Percentiles rank a stretch among this genome's conserved stretches.
phyloP scores from a whole-genome alignment of 2,888 invertebrate species.

The Drosophila demipolita region DNA sequence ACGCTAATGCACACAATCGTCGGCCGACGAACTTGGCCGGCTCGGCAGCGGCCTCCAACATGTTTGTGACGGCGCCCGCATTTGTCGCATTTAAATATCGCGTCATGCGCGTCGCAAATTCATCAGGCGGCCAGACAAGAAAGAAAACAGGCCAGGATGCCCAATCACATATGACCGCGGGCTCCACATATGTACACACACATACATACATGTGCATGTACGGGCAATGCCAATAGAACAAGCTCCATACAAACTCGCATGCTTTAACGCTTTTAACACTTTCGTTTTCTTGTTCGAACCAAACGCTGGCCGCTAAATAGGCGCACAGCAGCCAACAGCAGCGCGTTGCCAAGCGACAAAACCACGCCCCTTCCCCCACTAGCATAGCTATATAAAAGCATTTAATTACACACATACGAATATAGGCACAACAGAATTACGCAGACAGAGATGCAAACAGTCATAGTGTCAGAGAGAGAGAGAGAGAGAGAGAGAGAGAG shows the following conservation, averaged over 20 bases:
- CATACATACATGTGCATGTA: not conserved
- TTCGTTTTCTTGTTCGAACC: constrained; percentile 85
- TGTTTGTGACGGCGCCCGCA: constrained; percentile 50
- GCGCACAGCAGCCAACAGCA: constrained; percentile 75
- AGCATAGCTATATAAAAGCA: not conserved
- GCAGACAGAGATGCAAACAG: constrained; percentile 9
- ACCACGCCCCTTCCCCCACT: not conserved
- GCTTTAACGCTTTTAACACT: constrained; percentile 78
- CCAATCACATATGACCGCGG: constrained; percentile 71
- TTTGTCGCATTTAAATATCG: constrained; percentile 61
- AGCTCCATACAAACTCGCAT: constrained; percentile 28
- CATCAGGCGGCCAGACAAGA: constrained; percentile 76
- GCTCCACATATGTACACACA: constrained; percentile 53
- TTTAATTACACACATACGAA: not conserved
- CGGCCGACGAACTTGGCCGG: constrained; percentile 29
- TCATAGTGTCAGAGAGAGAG: not conserved
- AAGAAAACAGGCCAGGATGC: constrained; percentile 49
- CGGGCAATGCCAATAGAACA: constrained; percentile 48
- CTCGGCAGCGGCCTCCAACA: constrained; percentile 45
- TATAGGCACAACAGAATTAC: not conserved
- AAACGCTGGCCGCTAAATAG: constrained; percentile 85
- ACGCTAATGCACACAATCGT: not conserved
- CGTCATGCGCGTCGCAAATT: constrained; percentile 85
- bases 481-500: not conserved
- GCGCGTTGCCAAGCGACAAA: constrained; percentile 49